Evolutionary conservation across 1,140 invertebrate species (phyloP).

Genomic region (Chionoecetes opilio): DNA sequence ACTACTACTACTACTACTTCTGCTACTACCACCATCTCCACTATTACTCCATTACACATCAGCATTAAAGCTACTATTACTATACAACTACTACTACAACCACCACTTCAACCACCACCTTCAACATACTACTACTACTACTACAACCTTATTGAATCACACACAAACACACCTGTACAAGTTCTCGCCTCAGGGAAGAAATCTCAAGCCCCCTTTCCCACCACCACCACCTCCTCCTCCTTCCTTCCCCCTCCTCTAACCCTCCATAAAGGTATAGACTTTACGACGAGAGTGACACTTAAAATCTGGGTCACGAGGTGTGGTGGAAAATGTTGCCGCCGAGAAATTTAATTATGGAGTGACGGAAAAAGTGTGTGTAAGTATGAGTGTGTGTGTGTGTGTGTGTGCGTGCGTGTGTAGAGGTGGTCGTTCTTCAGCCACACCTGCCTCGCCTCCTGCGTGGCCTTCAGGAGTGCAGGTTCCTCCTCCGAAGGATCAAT

Average conservation of each 20-base stretch:
- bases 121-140: too few relatives aligned
- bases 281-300: neutral
- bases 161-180: too few relatives aligned
- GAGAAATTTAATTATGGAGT: neutral
- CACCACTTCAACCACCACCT: too few relatives aligned
- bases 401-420: constrained; percentile 36
- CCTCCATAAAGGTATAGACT: neutral
- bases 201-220: neutral
- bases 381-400: constrained; percentile 63
- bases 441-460: neutral
- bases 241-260: neutral
- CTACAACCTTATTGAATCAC: too few relatives aligned
- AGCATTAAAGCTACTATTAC: too few relatives aligned
- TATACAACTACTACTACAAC: too few relatives aligned
- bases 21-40: too few relatives aligned
- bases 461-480: neutral
- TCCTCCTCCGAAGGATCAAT: constrained; percentile 75
- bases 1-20: too few relatives aligned
- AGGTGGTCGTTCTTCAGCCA: neutral
- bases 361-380: constrained; percentile 9
- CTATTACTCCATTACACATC: too few relatives aligned
- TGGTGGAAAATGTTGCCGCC: neutral
- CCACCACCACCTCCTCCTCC: neutral
- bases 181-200: neutral
- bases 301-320: neutral